Percentiles rank a stretch among this genome's conserved stretches.
Evolutionary conservation across 2,113 vertebrate species (phyloP).

Genomic region (Noctilio leporinus): DNA sequence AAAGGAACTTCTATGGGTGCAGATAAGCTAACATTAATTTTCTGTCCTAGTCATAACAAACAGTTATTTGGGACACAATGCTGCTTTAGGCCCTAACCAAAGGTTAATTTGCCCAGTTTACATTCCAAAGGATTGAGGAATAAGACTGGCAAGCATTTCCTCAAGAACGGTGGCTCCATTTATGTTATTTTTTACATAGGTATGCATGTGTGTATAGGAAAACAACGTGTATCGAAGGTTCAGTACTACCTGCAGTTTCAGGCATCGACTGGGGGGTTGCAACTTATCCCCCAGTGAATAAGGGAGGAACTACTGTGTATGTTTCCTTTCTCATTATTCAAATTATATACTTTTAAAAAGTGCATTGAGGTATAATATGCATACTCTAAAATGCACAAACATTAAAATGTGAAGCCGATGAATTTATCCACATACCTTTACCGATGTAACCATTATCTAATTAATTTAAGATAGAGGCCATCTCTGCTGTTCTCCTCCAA

Average conservation of each 20-base stretch:
- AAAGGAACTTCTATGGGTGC: neutral
- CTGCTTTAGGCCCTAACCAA: neutral
- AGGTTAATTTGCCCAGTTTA: neutral
- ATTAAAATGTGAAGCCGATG: neutral
- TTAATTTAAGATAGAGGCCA: neutral
- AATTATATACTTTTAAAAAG: neutral
- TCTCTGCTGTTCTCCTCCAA: neutral
- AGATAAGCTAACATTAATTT: neutral
- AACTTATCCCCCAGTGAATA: accelerated
- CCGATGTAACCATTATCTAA: neutral
- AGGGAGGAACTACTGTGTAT: neutral
- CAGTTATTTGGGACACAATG: neutral
- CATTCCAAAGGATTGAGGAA: neutral
- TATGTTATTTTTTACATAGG: neutral
- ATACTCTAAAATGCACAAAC: neutral
- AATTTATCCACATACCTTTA: neutral
- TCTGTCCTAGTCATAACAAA: neutral
- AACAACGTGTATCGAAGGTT: neutral
- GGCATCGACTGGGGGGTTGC: no score
- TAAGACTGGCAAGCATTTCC: neutral
- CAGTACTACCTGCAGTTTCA: neutral
- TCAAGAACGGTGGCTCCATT: neutral
- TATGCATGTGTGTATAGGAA: no score
- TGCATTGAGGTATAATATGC: neutral
- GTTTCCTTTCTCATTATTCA: neutral